These are phyloP conservation scores for Dynastes hyllus DNA, from an alignment of 2,888 invertebrate species.

Conservation along the genomic window DNA sequence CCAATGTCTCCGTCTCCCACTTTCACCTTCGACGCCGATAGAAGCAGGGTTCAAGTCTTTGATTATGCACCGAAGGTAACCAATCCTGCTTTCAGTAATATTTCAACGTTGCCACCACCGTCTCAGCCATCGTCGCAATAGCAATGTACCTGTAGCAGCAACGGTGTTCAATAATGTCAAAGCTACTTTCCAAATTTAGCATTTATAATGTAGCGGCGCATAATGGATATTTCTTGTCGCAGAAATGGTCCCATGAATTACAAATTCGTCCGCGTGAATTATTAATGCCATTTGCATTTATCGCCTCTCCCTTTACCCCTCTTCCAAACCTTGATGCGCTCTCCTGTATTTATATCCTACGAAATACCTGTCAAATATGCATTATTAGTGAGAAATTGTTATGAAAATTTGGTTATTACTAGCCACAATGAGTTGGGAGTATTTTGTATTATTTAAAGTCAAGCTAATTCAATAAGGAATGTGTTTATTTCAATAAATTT, in stretches of 20 bases:
- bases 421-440: too few species aligned
- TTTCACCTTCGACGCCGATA: too few species aligned
- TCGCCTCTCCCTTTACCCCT: conserved; percentile 46
- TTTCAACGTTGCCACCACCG: not conserved
- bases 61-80: conserved; percentile 1
- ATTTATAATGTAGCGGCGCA: conserved; percentile 66
- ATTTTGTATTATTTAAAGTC: too few species aligned
- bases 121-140: not conserved
- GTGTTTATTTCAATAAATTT: too few species aligned
- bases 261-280: conserved; percentile 64
- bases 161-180: conserved; percentile 53
- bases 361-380: too few species aligned
- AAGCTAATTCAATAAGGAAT: too few species aligned
- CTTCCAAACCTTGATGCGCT: too few species aligned
- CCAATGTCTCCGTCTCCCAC: too few species aligned
- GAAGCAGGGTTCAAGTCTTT: not conserved
- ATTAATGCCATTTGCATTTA: conserved; percentile 62
- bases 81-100: not conserved
- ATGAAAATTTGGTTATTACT: too few species aligned
- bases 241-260: conserved; percentile 64
- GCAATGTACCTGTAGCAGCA: not conserved
- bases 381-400: too few species aligned
- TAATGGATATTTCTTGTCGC: conserved; percentile 68
- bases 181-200: conserved; percentile 59
- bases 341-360: too few species aligned